These are phyloP conservation scores for Drosophila hawaiiensis DNA, from an alignment of 2,888 invertebrate species.

Conservation along the genomic window DNA sequence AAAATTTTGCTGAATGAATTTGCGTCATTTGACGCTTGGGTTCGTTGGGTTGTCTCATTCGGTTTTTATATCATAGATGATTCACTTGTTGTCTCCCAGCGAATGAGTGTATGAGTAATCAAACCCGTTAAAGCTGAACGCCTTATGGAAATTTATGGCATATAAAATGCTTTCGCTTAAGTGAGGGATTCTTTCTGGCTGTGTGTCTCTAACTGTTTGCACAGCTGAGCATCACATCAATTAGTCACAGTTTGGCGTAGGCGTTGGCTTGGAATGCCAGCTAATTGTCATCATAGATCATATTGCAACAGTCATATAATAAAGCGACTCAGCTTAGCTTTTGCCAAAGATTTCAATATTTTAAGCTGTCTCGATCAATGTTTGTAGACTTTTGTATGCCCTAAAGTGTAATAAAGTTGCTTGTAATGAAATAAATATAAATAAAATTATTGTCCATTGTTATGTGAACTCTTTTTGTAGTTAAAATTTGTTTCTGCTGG, in stretches of 20 bases:
- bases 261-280: constrained; percentile 27
- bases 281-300: constrained; percentile 11
- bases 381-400: no score
- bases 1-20: constrained; percentile 69
- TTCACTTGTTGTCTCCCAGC: constrained; percentile 51
- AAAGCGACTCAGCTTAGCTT: neutral
- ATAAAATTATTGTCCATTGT: neutral
- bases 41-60: constrained; percentile 22
- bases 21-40: constrained; percentile 59
- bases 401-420: neutral
- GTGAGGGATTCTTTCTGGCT: constrained; percentile 26
- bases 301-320: neutral
- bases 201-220: constrained; percentile 19
- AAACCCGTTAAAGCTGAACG: constrained; percentile 24
- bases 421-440: neutral
- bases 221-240: constrained; percentile 42
- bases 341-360: neutral
- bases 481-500: neutral
- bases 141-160: constrained; percentile 73
- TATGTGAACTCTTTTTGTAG: neutral
- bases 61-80: constrained; percentile 33
- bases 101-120: constrained; percentile 54
- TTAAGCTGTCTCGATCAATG: no score
- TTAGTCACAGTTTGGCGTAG: constrained; percentile 51
- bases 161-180: constrained; percentile 72